Evolutionary conservation across 2,797 vertebrate species (phyloP).

Genomic region (Ciconia nigra): DNA sequence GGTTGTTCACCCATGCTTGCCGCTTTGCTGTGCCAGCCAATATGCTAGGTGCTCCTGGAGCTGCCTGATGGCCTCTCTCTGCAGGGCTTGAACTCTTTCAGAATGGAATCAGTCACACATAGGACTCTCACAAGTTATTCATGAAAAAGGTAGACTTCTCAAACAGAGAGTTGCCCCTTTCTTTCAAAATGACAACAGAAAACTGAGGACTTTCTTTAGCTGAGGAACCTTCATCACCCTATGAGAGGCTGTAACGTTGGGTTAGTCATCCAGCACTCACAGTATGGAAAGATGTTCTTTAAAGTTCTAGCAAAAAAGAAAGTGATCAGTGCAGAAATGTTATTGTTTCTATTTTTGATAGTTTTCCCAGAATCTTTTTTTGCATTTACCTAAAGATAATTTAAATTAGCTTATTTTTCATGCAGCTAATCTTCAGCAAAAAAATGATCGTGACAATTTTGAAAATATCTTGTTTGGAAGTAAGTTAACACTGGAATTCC

Average conservation of each 20-base stretch:
- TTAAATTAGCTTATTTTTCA: neutral
- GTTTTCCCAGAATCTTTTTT: neutral
- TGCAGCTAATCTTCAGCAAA: neutral
- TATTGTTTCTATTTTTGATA: neutral
- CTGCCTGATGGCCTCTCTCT: neutral
- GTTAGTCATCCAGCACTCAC: neutral
- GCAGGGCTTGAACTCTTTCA: neutral
- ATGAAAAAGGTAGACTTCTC: neutral
- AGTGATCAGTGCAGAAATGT: neutral
- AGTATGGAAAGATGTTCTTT: neutral
- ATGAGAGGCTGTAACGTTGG: neutral
- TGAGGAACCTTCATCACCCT: neutral
- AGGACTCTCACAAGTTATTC: neutral
- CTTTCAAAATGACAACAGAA: neutral
- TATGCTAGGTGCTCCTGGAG: neutral
- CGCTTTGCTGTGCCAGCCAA: neutral
- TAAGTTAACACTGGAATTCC: constrained; percentile 46
- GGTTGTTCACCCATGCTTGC: neutral
- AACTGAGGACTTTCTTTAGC: neutral
- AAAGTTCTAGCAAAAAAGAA: neutral
- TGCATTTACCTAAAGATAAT: neutral
- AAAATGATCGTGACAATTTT: neutral
- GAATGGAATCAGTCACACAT: neutral
- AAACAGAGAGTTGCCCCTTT: neutral
- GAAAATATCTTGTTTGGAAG: constrained; percentile 14